Evolutionary conservation across 1,140 invertebrate species (phyloP), one percentile per base, ranked within the genome.

Genomic region (Listronotus oregonensis): DNA sequence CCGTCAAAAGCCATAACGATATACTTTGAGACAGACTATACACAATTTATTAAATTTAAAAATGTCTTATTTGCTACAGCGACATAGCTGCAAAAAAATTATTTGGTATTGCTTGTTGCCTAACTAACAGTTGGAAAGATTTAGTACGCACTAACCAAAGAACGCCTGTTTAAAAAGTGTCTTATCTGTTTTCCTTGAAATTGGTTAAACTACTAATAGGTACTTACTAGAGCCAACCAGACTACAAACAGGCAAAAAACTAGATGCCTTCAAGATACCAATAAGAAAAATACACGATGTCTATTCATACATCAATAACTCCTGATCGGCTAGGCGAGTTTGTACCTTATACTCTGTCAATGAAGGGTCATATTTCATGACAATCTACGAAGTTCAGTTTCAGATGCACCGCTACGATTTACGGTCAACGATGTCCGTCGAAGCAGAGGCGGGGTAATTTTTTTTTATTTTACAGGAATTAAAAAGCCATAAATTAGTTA

Each of bases 281-380:
- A 15, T 10, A 44, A 32, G 18, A 15, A 50, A 27, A 60, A 58
- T n/a, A 58, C 44, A 46, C 21, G 44, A 60, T 60, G 49, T 49
- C 57, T 60, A 60, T 60, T 50, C 57, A 60, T 60, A 60, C 57
- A 60, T 60, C 57, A 60, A 60, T 60, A 60, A 60, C 57, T 60
- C 47, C 31, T 43, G 57, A 60, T 37, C 57, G 57, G 32, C 57
- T 31, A 47, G 27, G 10, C 18, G n/a, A 49, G 46, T 39, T 49
- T 57, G 18, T 57, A 12, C 43, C 47, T 49, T 57, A 39, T 44
- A 12, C 43, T 60, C 57, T 49, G 57, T 60, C 43, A 60, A 47
- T 60, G 57, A 60, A 60, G 57, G 31, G n/a, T 44, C 43, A 60
- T 60, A 60, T 60, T 60, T 60, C 57, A 60, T 43, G 15, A 60